phyloP scores from a whole-genome alignment of 2,113 vertebrate genomes.

The Pteruthius melanotis region DNA sequence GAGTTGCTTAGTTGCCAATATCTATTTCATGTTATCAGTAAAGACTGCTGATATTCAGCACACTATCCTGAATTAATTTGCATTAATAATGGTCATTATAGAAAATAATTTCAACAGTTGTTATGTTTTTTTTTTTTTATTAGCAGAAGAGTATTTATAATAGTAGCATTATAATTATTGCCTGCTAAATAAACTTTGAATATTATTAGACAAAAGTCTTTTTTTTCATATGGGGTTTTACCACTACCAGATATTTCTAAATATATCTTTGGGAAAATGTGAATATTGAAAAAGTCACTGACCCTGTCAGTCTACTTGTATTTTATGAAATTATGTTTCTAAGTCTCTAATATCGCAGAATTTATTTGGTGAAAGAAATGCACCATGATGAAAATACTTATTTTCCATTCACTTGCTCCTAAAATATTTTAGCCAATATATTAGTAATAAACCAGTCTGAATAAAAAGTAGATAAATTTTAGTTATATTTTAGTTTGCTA shows the following conservation, averaged over 20 bases:
- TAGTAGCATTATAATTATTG: neutral
- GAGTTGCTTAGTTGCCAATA: neutral
- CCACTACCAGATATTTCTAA: neutral
- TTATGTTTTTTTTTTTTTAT: neutral
- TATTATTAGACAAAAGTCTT: neutral
- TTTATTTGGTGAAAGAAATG: neutral
- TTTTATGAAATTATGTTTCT: neutral
- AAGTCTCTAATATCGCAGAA: neutral
- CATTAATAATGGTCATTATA: neutral
- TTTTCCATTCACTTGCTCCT: neutral
- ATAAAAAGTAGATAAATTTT: neutral
- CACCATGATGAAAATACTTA: neutral
- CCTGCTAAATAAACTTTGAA: neutral
- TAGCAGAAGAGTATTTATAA: neutral
- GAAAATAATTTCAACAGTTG: neutral
- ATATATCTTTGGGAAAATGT: neutral
- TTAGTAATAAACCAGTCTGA: neutral
- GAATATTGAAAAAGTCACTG: neutral
- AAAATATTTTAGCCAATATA: neutral
- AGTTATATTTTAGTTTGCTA: neutral
- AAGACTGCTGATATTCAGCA: neutral
- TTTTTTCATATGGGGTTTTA: neutral
- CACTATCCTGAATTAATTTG: neutral
- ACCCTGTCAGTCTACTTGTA: neutral
- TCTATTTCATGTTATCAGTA: neutral